Percentiles rank a stretch among this genome's conserved stretches.
Evolutionary conservation across 2,888 invertebrate species (phyloP).

Genomic region (Serripes groenlandicus): DNA sequence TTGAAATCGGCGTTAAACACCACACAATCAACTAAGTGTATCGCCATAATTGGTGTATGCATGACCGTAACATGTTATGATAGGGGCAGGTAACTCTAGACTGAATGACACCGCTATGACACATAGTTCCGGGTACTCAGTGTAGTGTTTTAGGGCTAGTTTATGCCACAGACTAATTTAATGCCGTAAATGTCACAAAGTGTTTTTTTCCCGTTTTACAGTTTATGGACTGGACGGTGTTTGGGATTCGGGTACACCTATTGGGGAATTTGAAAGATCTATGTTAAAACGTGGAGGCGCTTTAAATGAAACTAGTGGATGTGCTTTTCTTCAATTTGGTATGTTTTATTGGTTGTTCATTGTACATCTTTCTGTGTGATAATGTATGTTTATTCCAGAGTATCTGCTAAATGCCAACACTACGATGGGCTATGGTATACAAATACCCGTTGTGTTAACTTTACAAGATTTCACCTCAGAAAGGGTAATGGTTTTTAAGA

Average conservation of each 20-base stretch:
- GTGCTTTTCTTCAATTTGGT: constrained; percentile 15
- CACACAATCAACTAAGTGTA: not conserved
- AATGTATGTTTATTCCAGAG: too few species aligned
- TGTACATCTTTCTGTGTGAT: too few species aligned
- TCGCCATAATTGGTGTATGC: too few species aligned
- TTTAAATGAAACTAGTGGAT: not conserved
- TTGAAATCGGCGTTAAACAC: not conserved
- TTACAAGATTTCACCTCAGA: too few species aligned
- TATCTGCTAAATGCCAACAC: not conserved
- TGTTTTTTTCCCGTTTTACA: not conserved
- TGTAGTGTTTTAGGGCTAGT: too few species aligned
- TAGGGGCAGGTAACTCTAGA: too few species aligned
- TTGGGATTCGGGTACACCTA: constrained; percentile 1
- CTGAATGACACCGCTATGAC: too few species aligned
- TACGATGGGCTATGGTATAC: not conserved
- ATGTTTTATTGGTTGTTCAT: not conserved
- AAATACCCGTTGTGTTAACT: not conserved
- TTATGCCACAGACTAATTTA: too few species aligned
- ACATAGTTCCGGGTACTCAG: too few species aligned
- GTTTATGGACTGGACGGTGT: not conserved
- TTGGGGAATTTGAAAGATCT: not conserved
- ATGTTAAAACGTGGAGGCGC: not conserved
- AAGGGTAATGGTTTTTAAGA: not conserved
- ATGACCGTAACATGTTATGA: too few species aligned
- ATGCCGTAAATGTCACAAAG: too few species aligned